Evolutionary conservation across 2,113 vertebrate genomes (phyloP), one percentile per base, ranked within the genome.

Genomic region (Pteropus alecto): DNA sequence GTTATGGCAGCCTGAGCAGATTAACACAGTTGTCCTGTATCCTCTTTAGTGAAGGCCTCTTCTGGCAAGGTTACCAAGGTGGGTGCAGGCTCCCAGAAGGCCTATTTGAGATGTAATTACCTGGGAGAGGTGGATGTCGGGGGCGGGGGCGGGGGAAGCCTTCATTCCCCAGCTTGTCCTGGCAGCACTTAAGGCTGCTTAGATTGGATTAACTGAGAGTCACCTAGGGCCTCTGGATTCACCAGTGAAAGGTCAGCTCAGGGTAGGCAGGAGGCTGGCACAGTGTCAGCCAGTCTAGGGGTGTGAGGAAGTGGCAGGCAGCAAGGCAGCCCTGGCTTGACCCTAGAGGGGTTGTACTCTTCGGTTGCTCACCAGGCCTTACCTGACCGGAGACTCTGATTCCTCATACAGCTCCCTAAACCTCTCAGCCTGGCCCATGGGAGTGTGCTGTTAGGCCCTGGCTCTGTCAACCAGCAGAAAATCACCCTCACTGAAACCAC

Each of bases 401-500:
- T 79, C 73, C 26, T 84, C 46, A 5, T 2, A 2, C 11, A 86
- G 16, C 33, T 8, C 33, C 24, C 21, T 9, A 13, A 46, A 18
- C 26, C 43, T 43, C 38, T 71, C 16, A 35, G 35, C 21, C 76
- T n/a, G 38, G 65, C 18, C 15, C 73, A 14, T 13, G 33, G 33
- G 33, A 8, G 10, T 21, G 7, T 7, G 2, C 3, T 18, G 54
- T 51, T 33, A n/a, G 33, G 26, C 2, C 18, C 65, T 14, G 38
- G 96, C 95, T 63, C 33, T 78, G 79, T 73, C 58, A 58, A 85
- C 9, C 38, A 93, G 96, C 95, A 93, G 87, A 96, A 96, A 95
- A 97, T 90, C 90, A 88, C 92, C 65, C 92, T 6, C 95, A 54
- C 77, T 63, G 95, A 96, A 93, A 77, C 89, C 96, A 96, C 95